These are phyloP conservation scores for Pomacea maculata DNA, from an alignment of 1,140 invertebrate species.

Conservation along the genomic window DNA sequence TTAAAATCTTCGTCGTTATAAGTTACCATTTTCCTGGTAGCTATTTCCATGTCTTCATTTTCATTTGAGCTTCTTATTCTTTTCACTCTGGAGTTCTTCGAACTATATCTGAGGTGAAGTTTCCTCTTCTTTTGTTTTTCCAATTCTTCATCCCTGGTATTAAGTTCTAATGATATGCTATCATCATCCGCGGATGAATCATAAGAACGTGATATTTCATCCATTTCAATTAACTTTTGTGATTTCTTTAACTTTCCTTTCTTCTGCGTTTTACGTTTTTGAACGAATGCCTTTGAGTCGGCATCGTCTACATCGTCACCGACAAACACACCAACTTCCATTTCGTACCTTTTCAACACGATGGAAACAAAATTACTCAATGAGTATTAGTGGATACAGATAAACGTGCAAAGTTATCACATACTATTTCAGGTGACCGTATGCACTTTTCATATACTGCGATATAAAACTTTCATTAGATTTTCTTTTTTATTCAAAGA, in stretches of 20 bases:
- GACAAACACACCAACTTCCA: not conserved
- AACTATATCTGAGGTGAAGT: not conserved
- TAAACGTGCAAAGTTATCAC: too few relatives aligned
- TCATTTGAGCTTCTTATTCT: too few relatives aligned
- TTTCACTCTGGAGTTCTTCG: too few relatives aligned
- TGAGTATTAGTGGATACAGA: too few relatives aligned
- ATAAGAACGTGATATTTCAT: not conserved
- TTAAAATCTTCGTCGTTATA: too few relatives aligned
- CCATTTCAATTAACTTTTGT: not conserved
- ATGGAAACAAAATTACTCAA: too few relatives aligned
- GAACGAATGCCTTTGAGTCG: not conserved
- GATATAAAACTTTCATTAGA: too few relatives aligned
- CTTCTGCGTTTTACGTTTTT: not conserved
- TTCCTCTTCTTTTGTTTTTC: not conserved
- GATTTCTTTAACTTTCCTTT: not conserved
- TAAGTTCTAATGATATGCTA: not conserved
- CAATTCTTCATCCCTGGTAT: not conserved
- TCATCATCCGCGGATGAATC: not conserved
- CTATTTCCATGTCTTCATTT: too few relatives aligned
- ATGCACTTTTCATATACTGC: too few relatives aligned
- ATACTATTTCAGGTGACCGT: too few relatives aligned
- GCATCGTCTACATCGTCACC: conserved; percentile 16
- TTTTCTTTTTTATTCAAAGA: too few relatives aligned
- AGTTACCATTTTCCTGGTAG: too few relatives aligned
- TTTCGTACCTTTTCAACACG: not conserved